Conservation (phyloP, 2,797 vertebrate genomes). For the Hydrocynus forskahlii region DNA sequence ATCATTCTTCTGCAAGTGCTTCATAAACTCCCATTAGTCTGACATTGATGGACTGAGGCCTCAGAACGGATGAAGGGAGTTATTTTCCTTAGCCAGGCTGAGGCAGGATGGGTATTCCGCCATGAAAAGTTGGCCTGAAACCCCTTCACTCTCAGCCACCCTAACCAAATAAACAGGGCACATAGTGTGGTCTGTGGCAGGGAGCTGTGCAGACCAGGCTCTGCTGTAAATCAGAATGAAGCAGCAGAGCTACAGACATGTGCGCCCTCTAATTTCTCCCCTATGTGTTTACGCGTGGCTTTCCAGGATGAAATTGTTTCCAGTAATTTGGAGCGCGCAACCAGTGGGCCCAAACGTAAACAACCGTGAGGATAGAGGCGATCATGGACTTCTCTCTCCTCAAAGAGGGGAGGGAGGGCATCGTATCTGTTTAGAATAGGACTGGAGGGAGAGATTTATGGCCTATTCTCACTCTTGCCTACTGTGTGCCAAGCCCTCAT, state of each 20-base stretch:
- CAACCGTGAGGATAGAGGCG: constrained; percentile 56
- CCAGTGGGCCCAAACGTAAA: constrained; percentile 59
- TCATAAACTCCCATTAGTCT: background rate
- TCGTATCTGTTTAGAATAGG: constrained; percentile 20
- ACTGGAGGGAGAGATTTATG: constrained; percentile 36
- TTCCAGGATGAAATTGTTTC: constrained; percentile 65
- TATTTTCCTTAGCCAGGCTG: constrained; percentile 25
- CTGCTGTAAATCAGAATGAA: constrained; percentile 52
- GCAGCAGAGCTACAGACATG: constrained; percentile 53
- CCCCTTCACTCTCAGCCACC: constrained; percentile 39
- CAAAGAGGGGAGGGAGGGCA: constrained; percentile 20
- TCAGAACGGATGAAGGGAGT: constrained; percentile 28
- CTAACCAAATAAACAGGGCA: constrained; percentile 59
- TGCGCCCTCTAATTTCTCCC: constrained; percentile 62
- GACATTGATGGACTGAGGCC: constrained; percentile 1
- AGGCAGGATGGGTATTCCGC: constrained; percentile 41
- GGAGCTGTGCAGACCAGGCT: constrained; percentile 36
- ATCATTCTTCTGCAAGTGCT: constrained; percentile 1
- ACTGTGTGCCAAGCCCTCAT: constrained; percentile 16
- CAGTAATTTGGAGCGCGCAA: constrained; percentile 59
- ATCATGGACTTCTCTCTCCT: constrained; percentile 51
- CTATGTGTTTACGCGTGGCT: constrained; percentile 61
- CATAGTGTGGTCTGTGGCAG: constrained; percentile 41
- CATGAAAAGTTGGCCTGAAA: constrained; percentile 44
- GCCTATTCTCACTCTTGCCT: constrained; percentile 14